Evolutionary conservation across 2,888 invertebrate genomes (phyloP), one percentile per base, ranked within the genome.

Genomic region (Blastobasis adustella): DNA sequence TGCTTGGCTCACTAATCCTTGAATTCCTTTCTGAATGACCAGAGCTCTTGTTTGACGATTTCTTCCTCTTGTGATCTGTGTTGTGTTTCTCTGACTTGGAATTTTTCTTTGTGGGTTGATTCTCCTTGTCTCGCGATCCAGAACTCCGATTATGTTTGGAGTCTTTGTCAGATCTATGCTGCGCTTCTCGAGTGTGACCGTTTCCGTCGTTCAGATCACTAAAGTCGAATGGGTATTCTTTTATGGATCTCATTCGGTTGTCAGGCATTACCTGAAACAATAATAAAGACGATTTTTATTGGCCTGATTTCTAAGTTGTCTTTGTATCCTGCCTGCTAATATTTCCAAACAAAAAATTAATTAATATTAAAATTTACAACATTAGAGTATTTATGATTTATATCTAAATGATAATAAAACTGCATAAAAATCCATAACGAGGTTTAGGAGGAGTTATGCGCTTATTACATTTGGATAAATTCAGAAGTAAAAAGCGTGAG

Each of bases 191-290:
- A 23, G 23, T 23, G 41, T 7, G 41, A 10, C 36, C 45, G 10
- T 45, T 45, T 45, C 8, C 7, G 45, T 45, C 10, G 10, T 53
- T 50, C 36, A 58, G 36, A 46, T 59, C 59, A 45, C 59, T 59
- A 44, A 52, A 54, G 46, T 65, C 65, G 50, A 65, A 63, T 6
- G 65, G 65, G 49, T 65, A 65, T 49, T 65, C 65, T 42, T 59
- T 60, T 46, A 65, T 65, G 43, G 60, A 56, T 23, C 62, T 52
- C 65, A 65, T 65, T 43, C 51, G 55, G 38, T 45, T 50, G 44
- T 38, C 44, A 8, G 51, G 50, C 6, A 48, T 52, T 36, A 54
- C 47, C 58, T 58, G 53, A 10, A 52, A 53, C 5, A 23, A 45
- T 38, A 10, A 23, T 23, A 23, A 23, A 23, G 23, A 10, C 5